These are phyloP conservation scores for Macheiramphus alcinus DNA, from an alignment of 2,113 vertebrate species.

Conservation along the genomic window DNA sequence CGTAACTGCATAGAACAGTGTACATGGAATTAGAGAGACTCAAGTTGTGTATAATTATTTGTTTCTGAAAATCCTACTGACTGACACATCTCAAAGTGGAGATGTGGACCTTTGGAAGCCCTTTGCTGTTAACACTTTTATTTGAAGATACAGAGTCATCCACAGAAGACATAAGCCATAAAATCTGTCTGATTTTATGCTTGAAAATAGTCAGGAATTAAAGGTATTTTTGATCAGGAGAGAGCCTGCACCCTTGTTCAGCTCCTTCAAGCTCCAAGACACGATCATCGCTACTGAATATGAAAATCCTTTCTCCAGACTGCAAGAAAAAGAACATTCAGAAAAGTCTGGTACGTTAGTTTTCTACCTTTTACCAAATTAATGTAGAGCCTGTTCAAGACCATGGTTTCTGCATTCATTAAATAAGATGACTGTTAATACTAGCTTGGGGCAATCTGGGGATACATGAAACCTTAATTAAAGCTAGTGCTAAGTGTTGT, in stretches of 20 bases:
- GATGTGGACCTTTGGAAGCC: neutral
- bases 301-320: neutral
- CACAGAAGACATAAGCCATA: neutral
- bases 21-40: neutral
- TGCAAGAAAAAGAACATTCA: neutral
- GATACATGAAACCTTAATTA: neutral
- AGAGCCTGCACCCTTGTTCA: neutral
- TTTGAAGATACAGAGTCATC: neutral
- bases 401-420: neutral
- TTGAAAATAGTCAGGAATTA: neutral
- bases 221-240: neutral
- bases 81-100: neutral
- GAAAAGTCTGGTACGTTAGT: neutral
- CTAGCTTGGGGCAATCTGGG: neutral
- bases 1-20: neutral
- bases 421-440: neutral
- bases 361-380: neutral
- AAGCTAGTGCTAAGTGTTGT: neutral
- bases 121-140: neutral
- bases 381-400: neutral
- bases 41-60: neutral
- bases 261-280: neutral
- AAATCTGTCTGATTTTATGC: neutral
- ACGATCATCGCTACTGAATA: neutral
- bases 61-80: neutral